These are phyloP conservation scores for Tinea trinotella DNA, from an alignment of 2,888 invertebrate species.

Conservation along the genomic window DNA sequence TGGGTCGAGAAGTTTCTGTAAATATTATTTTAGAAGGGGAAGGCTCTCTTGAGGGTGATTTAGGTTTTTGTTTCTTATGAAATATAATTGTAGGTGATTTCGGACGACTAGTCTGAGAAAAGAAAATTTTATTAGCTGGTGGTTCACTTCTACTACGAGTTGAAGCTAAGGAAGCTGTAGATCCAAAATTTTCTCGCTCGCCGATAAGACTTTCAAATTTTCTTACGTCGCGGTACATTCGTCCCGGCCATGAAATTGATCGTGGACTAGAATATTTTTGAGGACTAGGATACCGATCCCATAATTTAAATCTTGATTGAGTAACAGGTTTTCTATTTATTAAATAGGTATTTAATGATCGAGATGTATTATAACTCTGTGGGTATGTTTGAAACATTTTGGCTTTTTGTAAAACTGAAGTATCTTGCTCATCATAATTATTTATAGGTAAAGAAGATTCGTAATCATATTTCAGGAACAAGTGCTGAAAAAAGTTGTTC, in stretches of 20 bases:
- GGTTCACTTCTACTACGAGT: constrained; percentile 77
- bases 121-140: constrained; percentile 65
- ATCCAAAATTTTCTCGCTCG: constrained; percentile 54
- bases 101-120: constrained; percentile 63
- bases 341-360: constrained; percentile 76
- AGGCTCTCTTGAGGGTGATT: constrained; percentile 27
- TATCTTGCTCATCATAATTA: constrained; percentile 50
- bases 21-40: constrained; percentile 48
- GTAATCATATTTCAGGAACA: constrained; percentile 72
- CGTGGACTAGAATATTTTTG: constrained; percentile 69
- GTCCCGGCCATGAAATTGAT: constrained; percentile 74
- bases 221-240: constrained; percentile 61
- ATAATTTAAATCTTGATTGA: constrained; percentile 78
- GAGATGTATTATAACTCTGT: constrained; percentile 62
- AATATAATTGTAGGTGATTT: constrained; percentile 55
- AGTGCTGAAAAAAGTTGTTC: constrained; percentile 80
- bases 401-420: constrained; percentile 78
- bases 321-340: constrained; percentile 79
- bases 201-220: constrained; percentile 61
- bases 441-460: constrained; percentile 31
- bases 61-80: constrained; percentile 37
- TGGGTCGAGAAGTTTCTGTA: constrained; percentile 47
- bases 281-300: constrained; percentile 72
- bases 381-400: constrained; percentile 76
- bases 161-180: constrained; percentile 58